phyloP scores from a whole-genome alignment of 2,113 vertebrate genomes.

The Phrynosoma blainvillii region DNA sequence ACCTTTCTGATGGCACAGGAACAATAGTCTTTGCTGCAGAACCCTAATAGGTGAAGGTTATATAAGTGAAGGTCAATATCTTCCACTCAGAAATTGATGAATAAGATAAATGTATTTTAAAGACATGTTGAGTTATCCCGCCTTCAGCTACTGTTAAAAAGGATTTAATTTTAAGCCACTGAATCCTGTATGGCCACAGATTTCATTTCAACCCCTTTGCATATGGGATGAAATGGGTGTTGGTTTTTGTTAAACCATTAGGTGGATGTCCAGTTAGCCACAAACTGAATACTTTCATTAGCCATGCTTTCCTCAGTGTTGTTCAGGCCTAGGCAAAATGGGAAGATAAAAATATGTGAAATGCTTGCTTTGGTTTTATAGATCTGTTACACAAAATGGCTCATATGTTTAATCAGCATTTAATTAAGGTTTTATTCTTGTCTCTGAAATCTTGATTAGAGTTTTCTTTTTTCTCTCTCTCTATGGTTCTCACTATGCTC shows the following conservation, averaged over 20 bases:
- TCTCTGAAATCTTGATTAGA: conserved; percentile 47
- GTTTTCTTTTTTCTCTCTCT: conserved; percentile 12
- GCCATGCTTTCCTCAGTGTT: neutral
- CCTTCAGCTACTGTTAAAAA: neutral
- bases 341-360: neutral
- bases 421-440: conserved; percentile 19
- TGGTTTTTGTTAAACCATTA: neutral
- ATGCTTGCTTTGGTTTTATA: neutral
- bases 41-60: neutral
- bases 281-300: accelerated
- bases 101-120: neutral
- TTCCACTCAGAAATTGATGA: neutral
- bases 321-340: neutral
- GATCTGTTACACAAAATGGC: neutral
- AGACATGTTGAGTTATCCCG: too few species aligned
- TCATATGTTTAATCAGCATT: conserved; percentile 30
- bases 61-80: neutral
- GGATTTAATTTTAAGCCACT: neutral
- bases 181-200: neutral
- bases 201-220: neutral
- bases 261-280: neutral
- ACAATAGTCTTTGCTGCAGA: neutral
- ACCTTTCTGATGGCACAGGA: neutral
- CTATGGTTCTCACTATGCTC: neutral
- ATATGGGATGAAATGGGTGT: neutral